Evolutionary conservation across 1,140 invertebrate species (phyloP).

Genomic region (Brachionus plicatilis): DNA sequence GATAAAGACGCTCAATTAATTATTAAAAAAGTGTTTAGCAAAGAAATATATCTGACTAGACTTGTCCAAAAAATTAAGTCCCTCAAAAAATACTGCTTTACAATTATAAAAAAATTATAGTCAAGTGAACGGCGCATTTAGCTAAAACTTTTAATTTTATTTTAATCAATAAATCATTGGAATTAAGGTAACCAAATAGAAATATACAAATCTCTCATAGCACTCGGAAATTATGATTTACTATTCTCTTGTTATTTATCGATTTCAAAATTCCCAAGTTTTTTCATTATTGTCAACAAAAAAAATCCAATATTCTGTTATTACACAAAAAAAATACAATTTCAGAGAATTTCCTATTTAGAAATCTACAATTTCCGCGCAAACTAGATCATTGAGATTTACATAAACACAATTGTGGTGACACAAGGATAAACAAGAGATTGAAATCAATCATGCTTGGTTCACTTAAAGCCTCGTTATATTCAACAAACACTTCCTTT

Average conservation of each 20-base stretch:
- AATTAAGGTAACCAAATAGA: neutral
- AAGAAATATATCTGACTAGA: neutral
- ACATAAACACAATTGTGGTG: neutral
- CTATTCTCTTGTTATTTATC: neutral
- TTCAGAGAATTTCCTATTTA: neutral
- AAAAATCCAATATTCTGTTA: neutral
- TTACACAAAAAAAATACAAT: neutral
- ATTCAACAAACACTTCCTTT: neutral
- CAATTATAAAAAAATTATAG: neutral
- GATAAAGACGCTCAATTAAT: neutral
- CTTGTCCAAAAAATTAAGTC: neutral
- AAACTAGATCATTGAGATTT: neutral
- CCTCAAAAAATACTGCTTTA: neutral
- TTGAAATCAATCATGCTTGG: neutral
- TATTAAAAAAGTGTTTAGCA: neutral
- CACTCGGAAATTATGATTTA: neutral
- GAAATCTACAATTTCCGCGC: neutral
- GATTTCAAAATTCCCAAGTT: conserved; percentile 12
- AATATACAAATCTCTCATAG: neutral
- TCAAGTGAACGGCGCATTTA: neutral
- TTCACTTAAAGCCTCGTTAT: neutral
- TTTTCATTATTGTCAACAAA: neutral
- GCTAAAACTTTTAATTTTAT: neutral
- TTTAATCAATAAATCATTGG: neutral
- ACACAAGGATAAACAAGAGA: neutral